Evolutionary conservation across 2,797 vertebrate species (phyloP).

Genomic region (Syngnathus acus): DNA sequence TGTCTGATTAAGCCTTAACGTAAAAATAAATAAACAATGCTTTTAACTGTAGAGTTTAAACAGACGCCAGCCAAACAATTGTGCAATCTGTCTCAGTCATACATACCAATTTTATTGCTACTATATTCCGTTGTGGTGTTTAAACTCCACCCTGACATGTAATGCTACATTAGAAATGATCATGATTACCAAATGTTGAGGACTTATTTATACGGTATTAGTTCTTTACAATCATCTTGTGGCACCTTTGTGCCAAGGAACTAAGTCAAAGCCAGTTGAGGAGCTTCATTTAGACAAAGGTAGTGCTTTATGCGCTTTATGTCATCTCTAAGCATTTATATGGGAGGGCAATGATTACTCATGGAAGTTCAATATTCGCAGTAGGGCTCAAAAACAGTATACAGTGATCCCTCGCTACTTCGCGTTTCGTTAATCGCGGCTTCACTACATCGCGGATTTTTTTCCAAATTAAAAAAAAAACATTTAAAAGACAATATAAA

Average conservation of each 20-base stretch:
- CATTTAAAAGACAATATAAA: too few relatives aligned
- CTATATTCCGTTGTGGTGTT: neutral
- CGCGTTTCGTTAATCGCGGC: too few relatives aligned
- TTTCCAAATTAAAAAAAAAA: too few relatives aligned
- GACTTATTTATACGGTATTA: too few relatives aligned
- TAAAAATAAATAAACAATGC: too few relatives aligned
- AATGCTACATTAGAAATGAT: neutral
- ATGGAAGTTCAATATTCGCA: neutral
- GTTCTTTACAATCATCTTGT: too few relatives aligned
- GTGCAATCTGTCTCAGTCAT: neutral
- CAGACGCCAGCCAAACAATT: neutral
- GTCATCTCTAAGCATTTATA: neutral
- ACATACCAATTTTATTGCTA: neutral
- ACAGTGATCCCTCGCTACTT: too few relatives aligned
- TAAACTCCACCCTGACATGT: neutral
- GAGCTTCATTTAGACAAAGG: neutral
- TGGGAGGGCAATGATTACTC: neutral
- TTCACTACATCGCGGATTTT: too few relatives aligned
- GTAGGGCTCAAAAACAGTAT: too few relatives aligned
- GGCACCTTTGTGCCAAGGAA: neutral
- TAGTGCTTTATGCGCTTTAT: neutral
- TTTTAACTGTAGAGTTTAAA: too few relatives aligned
- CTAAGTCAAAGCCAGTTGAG: neutral
- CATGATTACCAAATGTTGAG: neutral
- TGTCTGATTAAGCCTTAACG: neutral